A percentile compares a stretch with the other conserved stretches of the same genome.
These are phyloP conservation scores for Orientallactaga sibirica DNA, from an alignment of 2,797 vertebrate species.

Conservation along the genomic window DNA sequence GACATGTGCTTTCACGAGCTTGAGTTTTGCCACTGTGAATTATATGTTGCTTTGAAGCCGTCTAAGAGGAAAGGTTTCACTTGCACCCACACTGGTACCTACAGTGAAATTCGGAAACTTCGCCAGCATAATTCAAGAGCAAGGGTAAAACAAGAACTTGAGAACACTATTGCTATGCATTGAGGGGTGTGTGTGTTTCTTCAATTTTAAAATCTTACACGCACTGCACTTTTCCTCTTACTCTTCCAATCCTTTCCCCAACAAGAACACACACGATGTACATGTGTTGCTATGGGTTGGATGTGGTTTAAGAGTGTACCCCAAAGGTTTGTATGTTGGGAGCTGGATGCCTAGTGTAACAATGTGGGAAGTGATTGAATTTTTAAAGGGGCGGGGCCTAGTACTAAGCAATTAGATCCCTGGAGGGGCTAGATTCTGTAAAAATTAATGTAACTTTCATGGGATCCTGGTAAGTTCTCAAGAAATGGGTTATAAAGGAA, in stretches of 20 bases:
- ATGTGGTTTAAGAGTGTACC: background rate
- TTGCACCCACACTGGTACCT: background rate
- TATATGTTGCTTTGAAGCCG: conserved; percentile 23
- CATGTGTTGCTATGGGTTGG: background rate
- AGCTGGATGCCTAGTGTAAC: background rate
- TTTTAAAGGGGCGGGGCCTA: background rate
- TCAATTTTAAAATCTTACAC: conserved; percentile 34
- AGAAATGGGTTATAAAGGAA: background rate
- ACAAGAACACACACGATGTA: background rate
- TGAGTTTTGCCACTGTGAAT: conserved; percentile 51
- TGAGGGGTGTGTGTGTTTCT: background rate
- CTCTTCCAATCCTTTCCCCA: conserved; percentile 14
- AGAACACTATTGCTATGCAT: background rate
- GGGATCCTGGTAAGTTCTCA: background rate
- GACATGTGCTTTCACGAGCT: background rate
- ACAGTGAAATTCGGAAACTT: conserved; percentile 28
- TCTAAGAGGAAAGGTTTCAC: conserved; percentile 41
- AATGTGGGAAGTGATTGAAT: background rate
- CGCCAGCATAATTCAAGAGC: conserved; percentile 1
- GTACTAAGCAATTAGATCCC: background rate
- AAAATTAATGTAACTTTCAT: background rate
- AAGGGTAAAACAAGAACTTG: conserved; percentile 16
- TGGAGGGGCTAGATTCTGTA: background rate
- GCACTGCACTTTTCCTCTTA: background rate
- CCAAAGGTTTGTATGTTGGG: background rate